These are phyloP conservation scores for Automeris io DNA, from an alignment of 2,888 invertebrate species.

Conservation along the genomic window DNA sequence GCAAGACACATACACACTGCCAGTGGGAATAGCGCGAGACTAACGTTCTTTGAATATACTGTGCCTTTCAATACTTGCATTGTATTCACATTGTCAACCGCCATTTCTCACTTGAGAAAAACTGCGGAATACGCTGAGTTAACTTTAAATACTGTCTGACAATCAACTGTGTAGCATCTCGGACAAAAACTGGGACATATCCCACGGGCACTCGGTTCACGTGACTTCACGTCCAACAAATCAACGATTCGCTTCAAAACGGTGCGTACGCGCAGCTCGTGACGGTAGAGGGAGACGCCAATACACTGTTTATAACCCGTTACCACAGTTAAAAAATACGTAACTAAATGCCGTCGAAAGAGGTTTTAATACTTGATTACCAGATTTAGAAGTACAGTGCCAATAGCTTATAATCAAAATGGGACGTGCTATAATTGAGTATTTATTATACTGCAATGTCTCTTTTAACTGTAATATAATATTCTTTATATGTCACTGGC, in stretches of 20 bases:
- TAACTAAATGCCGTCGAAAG: conserved; percentile 11
- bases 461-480: too few relatives aligned
- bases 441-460: background rate
- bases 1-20: too few relatives aligned
- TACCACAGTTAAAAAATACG: conserved; percentile 23
- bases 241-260: conserved; percentile 27
- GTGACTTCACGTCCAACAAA: conserved; percentile 28
- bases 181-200: conserved; percentile 12
- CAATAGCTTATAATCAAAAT: background rate
- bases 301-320: conserved; percentile 21
- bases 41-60: too few relatives aligned
- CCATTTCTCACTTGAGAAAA: too few relatives aligned
- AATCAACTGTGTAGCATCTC: conserved; percentile 1
- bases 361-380: conserved; percentile 22
- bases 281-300: conserved; percentile 22
- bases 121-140: background rate
- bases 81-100: too few relatives aligned
- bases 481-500: too few relatives aligned
- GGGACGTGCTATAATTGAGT: background rate
- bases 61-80: too few relatives aligned
- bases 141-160: background rate
- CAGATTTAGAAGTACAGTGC: conserved; percentile 16
- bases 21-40: too few relatives aligned
- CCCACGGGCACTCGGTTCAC: conserved; percentile 32
- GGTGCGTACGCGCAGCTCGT: conserved; percentile 20